phyloP scores from a whole-genome alignment of 2,888 invertebrate species.

The Cepaea hortensis region DNA sequence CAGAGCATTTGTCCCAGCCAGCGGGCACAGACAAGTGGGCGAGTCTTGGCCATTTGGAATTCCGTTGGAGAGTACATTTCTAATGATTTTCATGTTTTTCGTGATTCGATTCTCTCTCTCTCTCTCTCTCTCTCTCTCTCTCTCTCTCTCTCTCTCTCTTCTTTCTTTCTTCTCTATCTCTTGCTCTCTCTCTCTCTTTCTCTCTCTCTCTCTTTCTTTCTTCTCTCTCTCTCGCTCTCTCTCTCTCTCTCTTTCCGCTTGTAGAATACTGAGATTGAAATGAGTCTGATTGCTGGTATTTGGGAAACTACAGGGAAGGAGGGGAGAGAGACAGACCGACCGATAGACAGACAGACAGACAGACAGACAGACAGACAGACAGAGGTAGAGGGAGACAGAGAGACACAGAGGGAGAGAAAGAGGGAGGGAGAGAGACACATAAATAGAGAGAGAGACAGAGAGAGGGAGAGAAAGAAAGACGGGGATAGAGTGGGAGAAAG shows the following conservation, averaged over 20 bases:
- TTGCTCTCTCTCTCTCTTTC: slow-evolving; percentile 24
- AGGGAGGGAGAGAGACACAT: too few species aligned
- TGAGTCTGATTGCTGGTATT: background rate
- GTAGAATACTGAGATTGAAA: too few species aligned
- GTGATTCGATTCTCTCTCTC: background rate
- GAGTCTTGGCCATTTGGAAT: background rate
- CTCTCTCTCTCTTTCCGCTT: too few species aligned
- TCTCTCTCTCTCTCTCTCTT: background rate
- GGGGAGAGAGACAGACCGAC: background rate
- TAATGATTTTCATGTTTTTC: background rate
- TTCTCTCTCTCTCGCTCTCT: background rate
- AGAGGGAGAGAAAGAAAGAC: background rate
- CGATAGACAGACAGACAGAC: background rate
- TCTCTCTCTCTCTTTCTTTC: background rate
- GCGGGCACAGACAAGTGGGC: background rate
- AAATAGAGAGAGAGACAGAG: background rate
- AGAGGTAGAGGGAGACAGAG: too few species aligned
- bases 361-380: background rate
- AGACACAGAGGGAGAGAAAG: too few species aligned
- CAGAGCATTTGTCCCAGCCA: background rate
- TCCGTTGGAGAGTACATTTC: background rate
- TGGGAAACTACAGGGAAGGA: background rate
- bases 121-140: background rate
- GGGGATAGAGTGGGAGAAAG: background rate
- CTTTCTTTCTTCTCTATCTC: background rate